Percentiles rank a stretch among this genome's conserved stretches.
These are phyloP conservation scores for Synanceia verrucosa DNA, from an alignment of 2,797 vertebrate species.

Conservation along the genomic window DNA sequence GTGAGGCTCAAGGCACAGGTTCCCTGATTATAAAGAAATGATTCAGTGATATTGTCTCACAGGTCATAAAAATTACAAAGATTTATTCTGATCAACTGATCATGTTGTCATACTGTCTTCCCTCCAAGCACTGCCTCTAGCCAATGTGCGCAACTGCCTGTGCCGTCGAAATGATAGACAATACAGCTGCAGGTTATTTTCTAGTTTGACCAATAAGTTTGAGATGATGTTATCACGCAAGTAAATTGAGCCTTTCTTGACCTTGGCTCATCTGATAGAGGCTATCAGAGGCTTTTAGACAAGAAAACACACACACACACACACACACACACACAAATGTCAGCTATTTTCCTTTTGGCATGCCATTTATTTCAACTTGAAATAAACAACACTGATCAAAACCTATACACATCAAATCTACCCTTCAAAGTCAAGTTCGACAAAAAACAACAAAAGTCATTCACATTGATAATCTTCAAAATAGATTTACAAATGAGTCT, in stretches of 20 bases:
- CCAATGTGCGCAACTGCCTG: neutral
- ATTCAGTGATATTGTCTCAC: neutral
- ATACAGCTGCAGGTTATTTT: slow-evolving; percentile 7
- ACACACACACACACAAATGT: neutral
- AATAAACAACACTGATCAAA: slow-evolving; percentile 28
- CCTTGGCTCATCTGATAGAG: neutral
- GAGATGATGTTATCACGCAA: neutral
- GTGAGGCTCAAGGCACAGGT: neutral
- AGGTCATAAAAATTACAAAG: neutral
- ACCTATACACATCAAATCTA: too few species aligned
- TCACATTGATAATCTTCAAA: too few species aligned
- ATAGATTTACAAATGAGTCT: too few species aligned
- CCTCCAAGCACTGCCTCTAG: neutral
- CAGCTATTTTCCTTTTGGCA: neutral
- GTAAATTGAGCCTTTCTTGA: neutral
- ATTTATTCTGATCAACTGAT: neutral
- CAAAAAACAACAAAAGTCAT: too few species aligned
- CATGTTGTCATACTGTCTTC: neutral
- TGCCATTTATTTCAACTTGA: slow-evolving; percentile 10
- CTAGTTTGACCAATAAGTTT: neutral
- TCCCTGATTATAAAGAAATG: too few species aligned
- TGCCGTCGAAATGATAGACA: neutral
- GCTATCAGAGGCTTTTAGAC: neutral
- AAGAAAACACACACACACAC: neutral
- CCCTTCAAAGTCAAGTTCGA: too few species aligned